These are phyloP conservation scores for Acomys russatus DNA, from an alignment of 2,797 vertebrate genomes.

Conservation along the genomic window DNA sequence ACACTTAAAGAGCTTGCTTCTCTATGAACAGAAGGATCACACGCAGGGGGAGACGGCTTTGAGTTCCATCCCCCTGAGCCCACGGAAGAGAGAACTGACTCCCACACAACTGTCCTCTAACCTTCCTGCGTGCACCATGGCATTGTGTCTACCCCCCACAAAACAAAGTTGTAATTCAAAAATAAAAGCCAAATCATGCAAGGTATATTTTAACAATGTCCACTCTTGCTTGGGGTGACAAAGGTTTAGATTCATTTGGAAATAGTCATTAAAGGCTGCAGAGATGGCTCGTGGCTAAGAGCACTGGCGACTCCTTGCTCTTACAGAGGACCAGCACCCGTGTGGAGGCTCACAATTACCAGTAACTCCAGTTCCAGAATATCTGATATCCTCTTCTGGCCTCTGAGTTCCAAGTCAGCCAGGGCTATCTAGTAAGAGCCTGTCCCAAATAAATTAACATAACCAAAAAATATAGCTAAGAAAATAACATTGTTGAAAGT, in stretches of 20 bases:
- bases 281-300: background rate
- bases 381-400: background rate
- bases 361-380: background rate
- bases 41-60: background rate
- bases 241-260: background rate
- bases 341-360: background rate
- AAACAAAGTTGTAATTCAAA: background rate
- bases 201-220: background rate
- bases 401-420: background rate
- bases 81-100: background rate
- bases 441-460: background rate
- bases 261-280: background rate
- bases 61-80: background rate
- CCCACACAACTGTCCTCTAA: background rate
- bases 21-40: background rate
- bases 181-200: background rate
- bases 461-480: background rate
- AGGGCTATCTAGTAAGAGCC: background rate
- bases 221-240: accelerated
- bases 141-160: background rate
- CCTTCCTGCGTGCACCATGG: background rate
- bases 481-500: background rate
- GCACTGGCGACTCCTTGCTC: too few relatives aligned
- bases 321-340: background rate
- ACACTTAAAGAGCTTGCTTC: background rate